Conservation (phyloP, 2,888 invertebrate genomes). For the Agriotes lineatus region DNA sequence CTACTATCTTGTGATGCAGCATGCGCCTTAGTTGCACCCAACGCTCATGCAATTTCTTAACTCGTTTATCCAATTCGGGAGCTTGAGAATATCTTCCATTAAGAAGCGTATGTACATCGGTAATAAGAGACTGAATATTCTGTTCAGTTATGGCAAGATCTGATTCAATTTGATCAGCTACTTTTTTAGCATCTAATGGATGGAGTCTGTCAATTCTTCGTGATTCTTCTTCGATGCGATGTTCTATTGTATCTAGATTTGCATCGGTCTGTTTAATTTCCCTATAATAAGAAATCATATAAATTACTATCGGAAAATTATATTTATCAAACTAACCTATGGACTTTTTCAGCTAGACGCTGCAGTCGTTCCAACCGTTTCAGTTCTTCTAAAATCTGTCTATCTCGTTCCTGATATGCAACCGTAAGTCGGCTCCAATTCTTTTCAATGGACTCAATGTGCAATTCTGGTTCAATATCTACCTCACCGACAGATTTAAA, state of each 20-base stretch:
- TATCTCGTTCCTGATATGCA: constrained; percentile 91
- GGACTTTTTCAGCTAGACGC: constrained; percentile 91
- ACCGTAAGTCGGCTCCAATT: constrained; percentile 90
- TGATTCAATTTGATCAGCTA: constrained; percentile 90
- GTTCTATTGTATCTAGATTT: constrained; percentile 88
- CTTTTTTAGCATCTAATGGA: constrained; percentile 93
- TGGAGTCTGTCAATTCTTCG: constrained; percentile 87
- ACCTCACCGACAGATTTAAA: constrained; percentile 90
- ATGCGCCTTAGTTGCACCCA: constrained; percentile 89
- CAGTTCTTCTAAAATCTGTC: constrained; percentile 91
- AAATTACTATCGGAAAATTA: not conserved
- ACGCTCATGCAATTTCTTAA: constrained; percentile 90
- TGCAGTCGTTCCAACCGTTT: constrained; percentile 91
- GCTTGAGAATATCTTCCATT: constrained; percentile 91
- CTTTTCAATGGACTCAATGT: constrained; percentile 88
- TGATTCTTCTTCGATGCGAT: constrained; percentile 89
- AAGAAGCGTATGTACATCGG: constrained; percentile 87
- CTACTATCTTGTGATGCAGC: constrained; percentile 89
- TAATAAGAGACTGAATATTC: constrained; percentile 88
- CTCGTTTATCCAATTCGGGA: constrained; percentile 71
- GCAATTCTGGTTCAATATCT: constrained; percentile 88
- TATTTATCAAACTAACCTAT: constrained; percentile 31
- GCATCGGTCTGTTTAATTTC: constrained; percentile 93
- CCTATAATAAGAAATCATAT: constrained; percentile 61
- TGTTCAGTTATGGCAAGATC: constrained; percentile 89